Evolutionary conservation across 1,140 invertebrate genomes (phyloP).

Genomic region (Hycleus cichorii): DNA sequence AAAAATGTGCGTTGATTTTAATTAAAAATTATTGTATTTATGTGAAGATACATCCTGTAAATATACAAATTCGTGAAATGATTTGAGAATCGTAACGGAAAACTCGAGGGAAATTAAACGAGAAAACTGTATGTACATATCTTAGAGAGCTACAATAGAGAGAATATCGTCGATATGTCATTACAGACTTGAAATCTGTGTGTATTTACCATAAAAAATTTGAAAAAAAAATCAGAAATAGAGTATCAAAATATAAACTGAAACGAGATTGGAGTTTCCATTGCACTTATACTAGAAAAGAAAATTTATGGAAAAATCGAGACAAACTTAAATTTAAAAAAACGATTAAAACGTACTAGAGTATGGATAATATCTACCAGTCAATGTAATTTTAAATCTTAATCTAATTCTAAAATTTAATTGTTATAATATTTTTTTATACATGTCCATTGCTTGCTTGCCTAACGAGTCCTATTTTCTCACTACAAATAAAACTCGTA

Average conservation of each 20-base stretch:
- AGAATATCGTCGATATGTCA: conserved; percentile 33
- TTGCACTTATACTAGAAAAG: conserved; percentile 21
- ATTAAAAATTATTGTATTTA: no score
- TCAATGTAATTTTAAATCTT: conserved; percentile 12
- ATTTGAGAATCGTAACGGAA: conserved; percentile 1
- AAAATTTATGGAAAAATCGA: no score
- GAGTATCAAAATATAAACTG: conserved; percentile 32
- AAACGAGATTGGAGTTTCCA: conserved; percentile 22
- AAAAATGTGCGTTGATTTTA: not conserved
- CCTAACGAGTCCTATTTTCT: no score
- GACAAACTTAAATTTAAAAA: not conserved
- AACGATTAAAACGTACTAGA: conserved; percentile 10
- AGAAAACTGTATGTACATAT: conserved; percentile 22
- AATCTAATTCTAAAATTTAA: conserved; percentile 3
- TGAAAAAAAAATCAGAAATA: conserved; percentile 11
- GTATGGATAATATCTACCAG: conserved; percentile 15
- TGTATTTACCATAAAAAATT: no score
- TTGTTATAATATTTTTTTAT: not conserved
- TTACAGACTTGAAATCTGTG: conserved; percentile 19
- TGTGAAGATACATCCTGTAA: conserved; percentile 24
- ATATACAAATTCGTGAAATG: conserved; percentile 14
- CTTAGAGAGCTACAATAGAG: conserved; percentile 27
- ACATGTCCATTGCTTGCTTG: not conserved
- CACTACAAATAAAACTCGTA: no score
- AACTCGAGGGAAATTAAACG: not conserved